Evolutionary conservation across 2,888 invertebrate species (phyloP), one percentile per base, ranked within the genome.

Genomic region (Nezara viridula): DNA sequence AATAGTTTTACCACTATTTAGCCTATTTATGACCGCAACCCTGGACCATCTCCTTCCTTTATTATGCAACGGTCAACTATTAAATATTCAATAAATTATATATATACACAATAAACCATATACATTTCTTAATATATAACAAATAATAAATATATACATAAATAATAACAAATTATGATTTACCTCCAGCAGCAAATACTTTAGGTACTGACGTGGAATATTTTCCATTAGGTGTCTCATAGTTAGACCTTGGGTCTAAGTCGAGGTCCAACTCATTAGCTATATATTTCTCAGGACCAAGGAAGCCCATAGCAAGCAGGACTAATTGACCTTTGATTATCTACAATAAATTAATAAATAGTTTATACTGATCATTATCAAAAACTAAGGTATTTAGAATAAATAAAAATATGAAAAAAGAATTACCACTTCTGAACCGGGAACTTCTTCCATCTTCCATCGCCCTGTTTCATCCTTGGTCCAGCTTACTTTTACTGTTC

Each of bases 231-330:
- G 95, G 95, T 0, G 98, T 98, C 92, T 97, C 95, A 91, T 98
- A 96, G 93, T 99, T 99, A 92, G 98, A 98, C 90, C 99, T 95
- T 0, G 96, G 96, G 93, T 99, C 99, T 92, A 98, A 94, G 73
- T 97, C 96, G 73, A 98, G 93, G 85, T 94, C 94, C 89, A 95
- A 93, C 92, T 99, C 97, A 91, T 95, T 95, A 86, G 98, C 96
- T 89, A 99, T 96, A 90, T 96, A 95, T 92, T 97, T 95, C 94
- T 99, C 99, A 0, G 99, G 99, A 0, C 99, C 99, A 90, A 98
- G 94, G 94, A 99, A 99, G 92, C 99, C 99, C 99, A 99, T 99
- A 6, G 99, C 99, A 87, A 99, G 94, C 90, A 99, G 94, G 89
- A 99, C 97, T 91, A 99, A 94, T 93, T 99, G 98, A 89, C 98